Evolutionary conservation across 2,888 invertebrate genomes (phyloP), one percentile per base, ranked within the genome.

Genomic region (Phyllotreta striolata): DNA sequence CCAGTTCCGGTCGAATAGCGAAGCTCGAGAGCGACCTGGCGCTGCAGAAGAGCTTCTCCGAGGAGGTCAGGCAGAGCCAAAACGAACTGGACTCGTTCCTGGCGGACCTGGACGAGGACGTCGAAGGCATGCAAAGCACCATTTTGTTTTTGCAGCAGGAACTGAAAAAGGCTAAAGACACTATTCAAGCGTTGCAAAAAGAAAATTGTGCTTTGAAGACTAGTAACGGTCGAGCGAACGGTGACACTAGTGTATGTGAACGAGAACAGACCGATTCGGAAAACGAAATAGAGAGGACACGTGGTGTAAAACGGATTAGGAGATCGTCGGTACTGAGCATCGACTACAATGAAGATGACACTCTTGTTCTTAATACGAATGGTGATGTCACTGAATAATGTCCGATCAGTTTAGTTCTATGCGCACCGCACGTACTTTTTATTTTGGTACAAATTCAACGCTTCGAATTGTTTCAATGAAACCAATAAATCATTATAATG

Each of bases 81-180:
- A 92, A 87, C 93, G 98, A 98, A 83, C 83, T 97, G 76, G 98
- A 98, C 78, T 96, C 96, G 79, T 93, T 97, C 80, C 86, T 98
- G 52, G 93, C 95, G 81, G 98, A 98, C 80, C 82, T 98, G 68
- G 98, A 98, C 78, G 97, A 97, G 81, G 97, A 98, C 80, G 93
- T 97, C 41, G 98, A 98, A 82, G 97, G 97, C 14, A 96, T 98
- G 96, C 98, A 98, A 85, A 95, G 96, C 79, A 97, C 97, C 67
- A 96, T 98, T 77, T 87, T 94, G 81, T 93, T 93, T 83, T 85
- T 98, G 65, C 97, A 98, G 78, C 94, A 95, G 80, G 96, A 98
- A 82, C 83, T 98, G 66, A 89, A 94, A 64, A 93, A 94, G 74
- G 87, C 92, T 8, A 90, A 91, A 73, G 91, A 92, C 71, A 69